Evolutionary conservation across 92 coral and sea anemone species (phyloP).

Genomic region (Heteractis magnifica): DNA sequence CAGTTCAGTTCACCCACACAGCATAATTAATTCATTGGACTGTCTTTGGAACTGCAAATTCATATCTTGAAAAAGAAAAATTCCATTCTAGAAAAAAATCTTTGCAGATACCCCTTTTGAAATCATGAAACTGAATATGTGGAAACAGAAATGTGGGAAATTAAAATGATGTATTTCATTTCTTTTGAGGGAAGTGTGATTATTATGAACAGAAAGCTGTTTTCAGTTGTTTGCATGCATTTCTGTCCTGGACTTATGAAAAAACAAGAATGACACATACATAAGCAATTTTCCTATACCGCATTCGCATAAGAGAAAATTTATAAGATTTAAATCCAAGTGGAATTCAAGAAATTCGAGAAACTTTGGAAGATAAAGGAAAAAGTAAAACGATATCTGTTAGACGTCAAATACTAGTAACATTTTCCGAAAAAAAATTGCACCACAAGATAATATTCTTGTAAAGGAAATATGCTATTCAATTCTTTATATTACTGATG

Average conservation of each 20-base stretch:
- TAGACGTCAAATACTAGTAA: background rate
- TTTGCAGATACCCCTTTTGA: background rate
- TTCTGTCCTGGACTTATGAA: constrained; percentile 9
- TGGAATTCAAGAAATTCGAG: constrained; percentile 3
- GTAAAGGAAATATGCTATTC: background rate
- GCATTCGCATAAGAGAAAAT: background rate
- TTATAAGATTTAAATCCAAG: background rate
- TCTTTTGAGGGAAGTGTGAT: background rate
- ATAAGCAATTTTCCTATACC: background rate
- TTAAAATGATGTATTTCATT: background rate
- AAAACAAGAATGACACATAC: background rate
- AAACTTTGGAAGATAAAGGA: constrained; percentile 1
- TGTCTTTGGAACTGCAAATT: constrained; percentile 30
- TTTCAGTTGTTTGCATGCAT: background rate
- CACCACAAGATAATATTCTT: constrained; percentile 2
- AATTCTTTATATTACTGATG: background rate
- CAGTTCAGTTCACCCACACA: constrained; percentile 13
- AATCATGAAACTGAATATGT: background rate
- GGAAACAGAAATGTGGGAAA: background rate
- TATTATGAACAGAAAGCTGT: constrained; percentile 2
- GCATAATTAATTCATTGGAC: constrained; percentile 32
- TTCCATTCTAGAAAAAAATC: background rate
- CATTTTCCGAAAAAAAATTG: constrained; percentile 1
- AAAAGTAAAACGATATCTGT: background rate
- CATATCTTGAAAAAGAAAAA: background rate